These are phyloP conservation scores for Caenorhabditis sp. DNA, from an alignment of 2,888 invertebrate species.

Conservation along the genomic window DNA sequence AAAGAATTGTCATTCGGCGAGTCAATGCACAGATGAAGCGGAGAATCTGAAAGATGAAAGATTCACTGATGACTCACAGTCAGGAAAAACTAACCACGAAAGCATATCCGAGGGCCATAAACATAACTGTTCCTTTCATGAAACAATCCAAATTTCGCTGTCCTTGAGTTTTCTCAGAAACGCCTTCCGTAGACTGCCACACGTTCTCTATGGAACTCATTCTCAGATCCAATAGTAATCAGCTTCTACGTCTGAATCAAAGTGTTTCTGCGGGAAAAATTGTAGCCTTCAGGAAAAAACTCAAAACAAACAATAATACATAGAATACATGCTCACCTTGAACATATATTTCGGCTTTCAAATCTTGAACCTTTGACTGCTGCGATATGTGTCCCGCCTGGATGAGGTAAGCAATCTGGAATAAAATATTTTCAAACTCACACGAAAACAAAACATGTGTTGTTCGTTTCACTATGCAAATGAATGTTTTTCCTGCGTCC, in stretches of 20 bases:
- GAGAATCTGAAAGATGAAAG: not conserved
- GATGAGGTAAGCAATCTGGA: no score
- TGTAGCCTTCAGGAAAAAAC: no score
- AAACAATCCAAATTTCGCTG: constrained; percentile 11
- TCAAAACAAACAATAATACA: no score
- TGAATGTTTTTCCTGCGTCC: no score
- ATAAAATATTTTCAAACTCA: no score
- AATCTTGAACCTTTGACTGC: no score
- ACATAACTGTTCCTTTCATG: constrained; percentile 10
- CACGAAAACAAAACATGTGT: not conserved
- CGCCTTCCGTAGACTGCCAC: not conserved
- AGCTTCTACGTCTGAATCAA: not conserved
- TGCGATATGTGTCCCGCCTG: no score
- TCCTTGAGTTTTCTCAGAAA: not conserved
- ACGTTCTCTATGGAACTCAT: not conserved
- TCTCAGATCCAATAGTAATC: not conserved
- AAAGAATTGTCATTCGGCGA: no score
- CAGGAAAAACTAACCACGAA: not conserved
- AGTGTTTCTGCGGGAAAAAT: no score
- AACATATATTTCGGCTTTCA: no score
- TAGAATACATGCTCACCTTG: not conserved
- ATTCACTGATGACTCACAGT: no score
- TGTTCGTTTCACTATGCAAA: no score
- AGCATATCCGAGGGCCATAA: not conserved
- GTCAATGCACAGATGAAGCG: not conserved